Conservation (phyloP, 2,888 invertebrate genomes). For the Pilophorus perplexus region DNA sequence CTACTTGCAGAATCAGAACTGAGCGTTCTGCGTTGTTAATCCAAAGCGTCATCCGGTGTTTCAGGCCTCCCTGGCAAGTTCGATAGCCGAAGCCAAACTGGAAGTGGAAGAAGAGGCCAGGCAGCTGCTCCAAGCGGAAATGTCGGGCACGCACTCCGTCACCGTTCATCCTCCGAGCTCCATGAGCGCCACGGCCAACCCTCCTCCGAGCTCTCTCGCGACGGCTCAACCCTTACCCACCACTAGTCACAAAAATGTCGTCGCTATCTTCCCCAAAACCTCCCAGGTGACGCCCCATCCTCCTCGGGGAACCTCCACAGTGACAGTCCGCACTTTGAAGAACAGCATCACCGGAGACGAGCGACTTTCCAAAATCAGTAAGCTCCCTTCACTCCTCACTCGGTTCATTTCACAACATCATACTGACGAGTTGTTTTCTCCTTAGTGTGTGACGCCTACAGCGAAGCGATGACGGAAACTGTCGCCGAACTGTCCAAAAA, state of each 20-base stretch:
- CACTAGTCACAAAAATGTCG: neutral
- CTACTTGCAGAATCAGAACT: no score
- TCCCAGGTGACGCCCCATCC: no score
- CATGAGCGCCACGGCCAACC: neutral
- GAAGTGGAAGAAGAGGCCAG: slow-evolving; percentile 29
- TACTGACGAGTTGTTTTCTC: no score
- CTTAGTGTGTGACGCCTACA: slow-evolving; percentile 42
- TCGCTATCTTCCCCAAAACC: no score
- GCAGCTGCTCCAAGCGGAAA: slow-evolving; percentile 21
- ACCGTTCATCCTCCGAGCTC: slow-evolving; percentile 4
- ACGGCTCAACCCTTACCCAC: neutral
- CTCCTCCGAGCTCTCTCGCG: no score
- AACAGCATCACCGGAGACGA: no score
- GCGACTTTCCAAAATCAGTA: neutral
- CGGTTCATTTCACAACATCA: no score
- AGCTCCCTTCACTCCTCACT: neutral
- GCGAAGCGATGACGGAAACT: slow-evolving; percentile 40
- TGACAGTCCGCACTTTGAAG: no score
- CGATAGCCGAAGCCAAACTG: slow-evolving; percentile 26
- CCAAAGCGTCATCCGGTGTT: no score
- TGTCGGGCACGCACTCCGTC: slow-evolving; percentile 27
- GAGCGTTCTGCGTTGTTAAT: no score
- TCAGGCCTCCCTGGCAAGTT: slow-evolving; percentile 2
- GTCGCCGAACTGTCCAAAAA: slow-evolving; percentile 42
- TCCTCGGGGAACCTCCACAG: no score